These are phyloP conservation scores for Augochlora pura DNA, from an alignment of 1,140 invertebrate genomes.

Conservation along the genomic window DNA sequence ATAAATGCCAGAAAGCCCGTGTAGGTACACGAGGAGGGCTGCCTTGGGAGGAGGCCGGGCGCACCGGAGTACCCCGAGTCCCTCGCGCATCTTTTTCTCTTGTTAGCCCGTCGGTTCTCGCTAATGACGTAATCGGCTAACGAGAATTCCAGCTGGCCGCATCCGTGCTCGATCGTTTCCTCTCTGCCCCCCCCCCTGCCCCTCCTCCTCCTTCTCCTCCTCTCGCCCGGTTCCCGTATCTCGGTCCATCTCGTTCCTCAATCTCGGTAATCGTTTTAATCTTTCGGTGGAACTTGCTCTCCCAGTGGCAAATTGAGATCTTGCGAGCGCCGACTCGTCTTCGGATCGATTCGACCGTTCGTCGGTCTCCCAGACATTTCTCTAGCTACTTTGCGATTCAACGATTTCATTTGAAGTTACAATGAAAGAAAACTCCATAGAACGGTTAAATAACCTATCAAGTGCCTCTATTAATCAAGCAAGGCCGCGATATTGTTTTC, in stretches of 20 bases:
- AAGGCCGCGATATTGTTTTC: no score
- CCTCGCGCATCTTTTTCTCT: conserved; percentile 41
- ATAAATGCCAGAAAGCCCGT: not conserved
- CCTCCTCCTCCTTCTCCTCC: not conserved
- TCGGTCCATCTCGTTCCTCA: conserved; percentile 47
- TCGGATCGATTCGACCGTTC: conserved; percentile 14
- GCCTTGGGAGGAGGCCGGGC: no score
- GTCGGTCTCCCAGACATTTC: not conserved
- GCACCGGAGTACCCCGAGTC: no score
- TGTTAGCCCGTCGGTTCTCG: conserved; percentile 49
- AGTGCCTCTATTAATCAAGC: no score
- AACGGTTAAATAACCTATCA: no score
- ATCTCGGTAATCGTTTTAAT: conserved; percentile 66
- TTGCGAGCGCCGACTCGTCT: conserved; percentile 4
- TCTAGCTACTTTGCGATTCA: no score
- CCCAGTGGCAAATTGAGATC: conserved; percentile 53
- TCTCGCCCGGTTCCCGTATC: not conserved
- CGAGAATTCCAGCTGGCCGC: conserved; percentile 48
- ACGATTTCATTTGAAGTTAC: no score
- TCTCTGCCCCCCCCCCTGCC: not conserved
- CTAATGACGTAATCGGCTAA: conserved; percentile 64
- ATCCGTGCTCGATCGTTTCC: conserved; percentile 36
- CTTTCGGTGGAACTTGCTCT: conserved; percentile 37
- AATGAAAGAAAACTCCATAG: no score
- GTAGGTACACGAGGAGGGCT: not conserved